Conservation (phyloP, 2,113 vertebrate genomes). For the Proteles cristata region DNA sequence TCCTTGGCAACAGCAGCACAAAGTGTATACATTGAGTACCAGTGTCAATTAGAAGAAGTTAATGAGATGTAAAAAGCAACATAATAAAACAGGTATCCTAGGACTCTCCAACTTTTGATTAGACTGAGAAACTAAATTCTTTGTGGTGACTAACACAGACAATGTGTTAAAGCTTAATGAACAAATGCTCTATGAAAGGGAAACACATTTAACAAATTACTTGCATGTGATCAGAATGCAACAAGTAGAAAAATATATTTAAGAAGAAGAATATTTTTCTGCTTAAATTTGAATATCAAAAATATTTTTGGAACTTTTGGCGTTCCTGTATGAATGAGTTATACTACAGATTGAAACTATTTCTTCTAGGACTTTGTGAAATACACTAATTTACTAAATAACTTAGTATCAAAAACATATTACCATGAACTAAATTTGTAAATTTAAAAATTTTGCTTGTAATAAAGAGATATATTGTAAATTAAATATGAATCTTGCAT, state of each 20-base stretch:
- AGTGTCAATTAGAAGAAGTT: constrained; percentile 84
- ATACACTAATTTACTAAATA: constrained; percentile 55
- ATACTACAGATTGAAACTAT: constrained; percentile 66
- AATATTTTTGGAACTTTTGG: constrained; percentile 66
- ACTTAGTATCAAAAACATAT: constrained; percentile 8
- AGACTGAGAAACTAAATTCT: constrained; percentile 77
- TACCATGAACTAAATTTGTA: constrained; percentile 45
- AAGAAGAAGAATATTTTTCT: background rate
- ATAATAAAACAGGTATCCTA: constrained; percentile 80
- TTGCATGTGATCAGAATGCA: constrained; percentile 66
- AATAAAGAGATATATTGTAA: background rate
- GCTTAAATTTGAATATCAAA: constrained; percentile 60
- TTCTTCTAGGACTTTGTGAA: constrained; percentile 70
- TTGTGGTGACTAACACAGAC: constrained; percentile 77
- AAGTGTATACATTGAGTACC: constrained; percentile 80
- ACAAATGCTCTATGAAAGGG: constrained; percentile 77
- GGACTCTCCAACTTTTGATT: constrained; percentile 82
- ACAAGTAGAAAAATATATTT: constrained; percentile 50
- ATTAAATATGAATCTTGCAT: background rate
- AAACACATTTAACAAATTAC: constrained; percentile 78
- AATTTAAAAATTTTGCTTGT: constrained; percentile 57
- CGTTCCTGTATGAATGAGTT: constrained; percentile 45
- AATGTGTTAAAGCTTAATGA: constrained; percentile 80
- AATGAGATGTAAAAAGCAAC: constrained; percentile 84
- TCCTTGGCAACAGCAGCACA: constrained; percentile 73